A percentile compares a stretch with the other conserved stretches of the same genome.
Evolutionary conservation across 2,797 vertebrate genomes (phyloP).

Genomic region (Cirrhinus mrigala): DNA sequence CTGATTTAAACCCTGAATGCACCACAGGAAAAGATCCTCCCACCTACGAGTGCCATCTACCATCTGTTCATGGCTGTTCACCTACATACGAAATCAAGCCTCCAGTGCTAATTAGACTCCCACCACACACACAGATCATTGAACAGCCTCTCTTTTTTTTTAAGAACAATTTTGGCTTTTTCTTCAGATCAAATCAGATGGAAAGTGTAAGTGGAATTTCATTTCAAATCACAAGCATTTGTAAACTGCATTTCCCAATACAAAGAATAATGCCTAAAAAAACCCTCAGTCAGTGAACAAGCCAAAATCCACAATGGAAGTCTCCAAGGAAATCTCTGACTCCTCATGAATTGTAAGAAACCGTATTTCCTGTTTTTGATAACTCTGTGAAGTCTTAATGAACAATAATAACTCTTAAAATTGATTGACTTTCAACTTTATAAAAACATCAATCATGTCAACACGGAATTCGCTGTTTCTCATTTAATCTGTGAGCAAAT

Average conservation of each 20-base stretch:
- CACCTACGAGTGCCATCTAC: background rate
- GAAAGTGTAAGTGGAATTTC: too few relatives aligned
- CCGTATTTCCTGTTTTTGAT: background rate
- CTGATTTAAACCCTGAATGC: background rate
- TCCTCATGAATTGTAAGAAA: background rate
- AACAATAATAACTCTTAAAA: background rate
- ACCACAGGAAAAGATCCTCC: slow-evolving; percentile 6
- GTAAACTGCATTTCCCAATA: background rate
- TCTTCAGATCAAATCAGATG: background rate
- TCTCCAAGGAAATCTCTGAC: background rate
- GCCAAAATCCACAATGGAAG: background rate
- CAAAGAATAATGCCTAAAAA: background rate
- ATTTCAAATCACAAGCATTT: background rate
- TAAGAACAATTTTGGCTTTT: background rate
- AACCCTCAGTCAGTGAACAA: background rate
- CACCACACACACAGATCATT: background rate
- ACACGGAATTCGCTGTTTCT: background rate
- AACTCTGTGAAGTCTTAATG: background rate
- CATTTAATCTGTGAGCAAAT: background rate
- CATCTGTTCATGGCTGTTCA: slow-evolving; percentile 18
- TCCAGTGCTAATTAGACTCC: background rate
- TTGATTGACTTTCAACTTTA: background rate
- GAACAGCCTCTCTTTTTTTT: background rate
- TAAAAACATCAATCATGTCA: background rate
- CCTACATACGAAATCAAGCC: background rate